Percentiles rank a stretch among this genome's conserved stretches.
These are phyloP conservation scores for Prunella fulvescens DNA, from an alignment of 2,113 vertebrate species.

Conservation along the genomic window DNA sequence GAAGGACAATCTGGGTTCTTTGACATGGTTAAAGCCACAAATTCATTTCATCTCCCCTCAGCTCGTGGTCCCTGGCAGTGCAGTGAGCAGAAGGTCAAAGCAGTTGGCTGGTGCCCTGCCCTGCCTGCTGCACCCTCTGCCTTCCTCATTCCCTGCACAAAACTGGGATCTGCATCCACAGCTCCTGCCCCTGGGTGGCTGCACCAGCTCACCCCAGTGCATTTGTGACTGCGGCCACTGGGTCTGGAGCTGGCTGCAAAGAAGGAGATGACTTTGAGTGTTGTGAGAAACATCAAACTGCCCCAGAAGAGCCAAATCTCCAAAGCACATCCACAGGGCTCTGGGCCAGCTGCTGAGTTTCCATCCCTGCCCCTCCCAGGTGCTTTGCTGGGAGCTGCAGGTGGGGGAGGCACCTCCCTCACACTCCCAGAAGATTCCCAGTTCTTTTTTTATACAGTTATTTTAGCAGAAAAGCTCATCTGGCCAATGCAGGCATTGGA, in stretches of 20 bases:
- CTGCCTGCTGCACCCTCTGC: neutral
- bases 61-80: neutral
- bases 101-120: neutral
- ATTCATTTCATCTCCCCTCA: neutral
- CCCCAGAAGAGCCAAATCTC: neutral
- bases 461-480: neutral
- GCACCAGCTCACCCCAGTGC: neutral
- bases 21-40: neutral
- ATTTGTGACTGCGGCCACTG: neutral
- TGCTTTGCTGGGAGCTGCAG: neutral
- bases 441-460: fast-evolving
- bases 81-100: neutral
- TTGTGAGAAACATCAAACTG: neutral
- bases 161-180: neutral
- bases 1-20: neutral
- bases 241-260: neutral
- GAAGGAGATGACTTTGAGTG: neutral
- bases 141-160: neutral
- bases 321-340: fast-evolving
- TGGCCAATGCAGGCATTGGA: neutral
- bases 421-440: neutral
- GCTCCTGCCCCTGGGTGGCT: neutral
- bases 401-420: neutral
- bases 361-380: neutral
- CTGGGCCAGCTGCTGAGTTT: neutral